Evolutionary conservation across 2,888 invertebrate genomes (phyloP), one percentile per base, ranked within the genome.

Genomic region (Noctua pronuba): DNA sequence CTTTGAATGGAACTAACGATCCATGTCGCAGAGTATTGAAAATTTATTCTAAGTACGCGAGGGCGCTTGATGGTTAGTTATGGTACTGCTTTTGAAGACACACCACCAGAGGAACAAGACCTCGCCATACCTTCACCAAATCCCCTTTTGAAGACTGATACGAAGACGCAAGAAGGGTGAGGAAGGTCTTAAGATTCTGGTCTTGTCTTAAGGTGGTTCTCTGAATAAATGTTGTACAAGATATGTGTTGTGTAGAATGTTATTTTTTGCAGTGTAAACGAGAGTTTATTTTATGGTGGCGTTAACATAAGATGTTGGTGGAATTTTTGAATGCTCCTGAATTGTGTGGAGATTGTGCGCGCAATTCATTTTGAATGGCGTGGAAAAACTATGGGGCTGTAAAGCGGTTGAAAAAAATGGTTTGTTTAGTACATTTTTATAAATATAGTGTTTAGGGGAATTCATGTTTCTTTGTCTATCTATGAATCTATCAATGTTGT

Each of bases 1-100:
- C 92, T 92, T 92, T 94, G 93, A 94, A 93, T 89, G 93, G 94
- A 95, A 95, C 94, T 95, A 96, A 96, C 95, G 95, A 94, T 88
- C 92, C 93, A 90, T 93, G 92, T 91, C 91, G 85, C 88, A 89
- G 90, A 92, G 94, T 95, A 96, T 96, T 95, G 96, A 95, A 96
- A 96, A 96, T 96, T 96, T 96, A 96, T 96, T 95, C 95, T 94
- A 93, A 95, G 94, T 95, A 95, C 94, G 93, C 90, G 90, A 89
- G 93, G 92, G 93, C 90, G 93, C 92, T 93, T 94, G 94, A 94
- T 95, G 94, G 95, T 95, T 94, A 95, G 92, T 95, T 95, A 96
- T 94, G 94, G 91, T 93, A 93, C 92, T 93, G 92, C 93, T 91
- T 90, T 85, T 86, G 88, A 91, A 88, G 91, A 88, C 90, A 88